Conservation (phyloP, 2,113 vertebrate species). For the Chrysemys picta region DNA sequence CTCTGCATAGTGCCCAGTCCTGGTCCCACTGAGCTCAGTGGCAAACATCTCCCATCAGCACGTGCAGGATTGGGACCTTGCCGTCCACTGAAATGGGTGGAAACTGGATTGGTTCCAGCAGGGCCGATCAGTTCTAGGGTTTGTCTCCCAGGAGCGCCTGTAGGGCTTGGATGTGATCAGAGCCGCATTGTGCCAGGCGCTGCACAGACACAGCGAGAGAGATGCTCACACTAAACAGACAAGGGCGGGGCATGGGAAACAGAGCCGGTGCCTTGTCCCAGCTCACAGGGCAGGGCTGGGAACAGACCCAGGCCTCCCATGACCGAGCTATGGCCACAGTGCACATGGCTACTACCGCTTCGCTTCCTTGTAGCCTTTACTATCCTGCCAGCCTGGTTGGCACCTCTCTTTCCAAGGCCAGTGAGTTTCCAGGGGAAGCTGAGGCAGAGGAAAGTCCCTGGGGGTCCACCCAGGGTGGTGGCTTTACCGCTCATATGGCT, state of each 20-base stretch:
- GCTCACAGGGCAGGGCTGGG: neutral
- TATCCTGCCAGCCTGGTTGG: neutral
- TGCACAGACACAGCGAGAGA: too few relatives aligned
- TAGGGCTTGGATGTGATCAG: neutral
- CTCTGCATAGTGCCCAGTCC: neutral
- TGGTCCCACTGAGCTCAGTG: neutral
- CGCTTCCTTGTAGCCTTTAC: neutral
- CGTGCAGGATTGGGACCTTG: neutral
- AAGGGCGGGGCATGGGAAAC: neutral
- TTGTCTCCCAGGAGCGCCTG: neutral
- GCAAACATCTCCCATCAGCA: neutral
- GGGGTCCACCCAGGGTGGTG: neutral
- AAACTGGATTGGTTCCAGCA: neutral
- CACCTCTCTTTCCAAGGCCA: neutral
- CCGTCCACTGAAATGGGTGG: neutral
- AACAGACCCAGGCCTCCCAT: neutral
- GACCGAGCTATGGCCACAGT: fast-evolving
- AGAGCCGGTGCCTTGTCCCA: neutral
- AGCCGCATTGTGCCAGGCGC: neutral
- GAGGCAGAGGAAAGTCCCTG: neutral
- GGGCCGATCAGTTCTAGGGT: neutral
- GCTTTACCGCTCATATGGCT: neutral
- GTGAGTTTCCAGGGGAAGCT: neutral
- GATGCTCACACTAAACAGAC: neutral
- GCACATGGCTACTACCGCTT: neutral